A percentile compares a stretch with the other conserved stretches of the same genome.
phyloP scores from a whole-genome alignment of 1,140 invertebrate species.

The Drosophila bocki region DNA sequence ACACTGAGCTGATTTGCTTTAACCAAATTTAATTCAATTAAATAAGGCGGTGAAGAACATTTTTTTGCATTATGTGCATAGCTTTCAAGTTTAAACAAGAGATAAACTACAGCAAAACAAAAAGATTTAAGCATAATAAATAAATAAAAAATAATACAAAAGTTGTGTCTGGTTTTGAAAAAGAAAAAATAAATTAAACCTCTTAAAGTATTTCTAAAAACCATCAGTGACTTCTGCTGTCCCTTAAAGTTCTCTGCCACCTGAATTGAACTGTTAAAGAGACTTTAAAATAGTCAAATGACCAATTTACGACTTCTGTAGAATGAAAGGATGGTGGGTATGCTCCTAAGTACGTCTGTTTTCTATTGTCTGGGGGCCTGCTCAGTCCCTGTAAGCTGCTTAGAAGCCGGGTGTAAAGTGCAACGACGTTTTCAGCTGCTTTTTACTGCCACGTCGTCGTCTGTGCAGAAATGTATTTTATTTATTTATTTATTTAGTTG shows the following conservation, averaged over 20 bases:
- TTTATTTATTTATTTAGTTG: conserved; percentile 8
- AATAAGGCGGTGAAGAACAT: conserved; percentile 29
- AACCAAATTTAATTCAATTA: conserved; percentile 76
- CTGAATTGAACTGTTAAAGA: conserved; percentile 14
- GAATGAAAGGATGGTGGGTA: background rate
- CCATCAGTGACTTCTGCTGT: background rate
- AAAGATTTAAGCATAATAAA: background rate
- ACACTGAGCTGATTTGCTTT: conserved; percentile 65
- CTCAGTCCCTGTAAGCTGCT: conserved; percentile 42
- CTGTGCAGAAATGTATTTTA: conserved; percentile 45
- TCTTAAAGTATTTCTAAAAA: background rate
- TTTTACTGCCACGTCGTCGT: conserved; percentile 30
- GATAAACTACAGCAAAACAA: background rate
- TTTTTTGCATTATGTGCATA: conserved; percentile 8
- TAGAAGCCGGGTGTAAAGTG: conserved; percentile 45
- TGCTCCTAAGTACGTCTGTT: conserved; percentile 2
- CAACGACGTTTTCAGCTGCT: conserved; percentile 20
- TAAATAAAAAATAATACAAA: background rate
- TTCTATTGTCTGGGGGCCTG: conserved; percentile 3
- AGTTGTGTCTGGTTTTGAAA: no score
- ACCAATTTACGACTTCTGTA: conserved; percentile 56
- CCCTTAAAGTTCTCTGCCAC: background rate
- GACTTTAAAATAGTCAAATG: conserved; percentile 63
- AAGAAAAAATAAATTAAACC: background rate
- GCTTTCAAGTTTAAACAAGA: background rate